Evolutionary conservation across 2,113 vertebrate species (phyloP).

Genomic region (Silurus asotus): DNA sequence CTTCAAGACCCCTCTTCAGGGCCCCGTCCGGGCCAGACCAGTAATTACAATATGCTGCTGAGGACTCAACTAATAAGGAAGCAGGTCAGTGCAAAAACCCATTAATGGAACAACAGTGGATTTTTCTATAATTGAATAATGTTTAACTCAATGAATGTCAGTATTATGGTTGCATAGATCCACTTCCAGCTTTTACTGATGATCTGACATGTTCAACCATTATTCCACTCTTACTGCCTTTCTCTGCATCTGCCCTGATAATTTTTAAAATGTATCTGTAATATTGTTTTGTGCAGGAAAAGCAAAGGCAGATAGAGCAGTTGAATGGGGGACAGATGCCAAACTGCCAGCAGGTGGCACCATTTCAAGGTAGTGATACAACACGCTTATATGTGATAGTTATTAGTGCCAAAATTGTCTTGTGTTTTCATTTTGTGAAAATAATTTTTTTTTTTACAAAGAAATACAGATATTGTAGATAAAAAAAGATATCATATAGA

Average conservation of each 20-base stretch:
- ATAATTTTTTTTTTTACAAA: background rate
- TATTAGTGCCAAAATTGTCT: background rate
- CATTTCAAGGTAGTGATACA: conserved; percentile 79
- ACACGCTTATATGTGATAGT: background rate
- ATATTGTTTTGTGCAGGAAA: conserved; percentile 74
- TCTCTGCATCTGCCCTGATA: background rate
- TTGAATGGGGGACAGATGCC: conserved; percentile 63
- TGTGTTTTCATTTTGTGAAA: background rate
- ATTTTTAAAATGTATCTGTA: background rate
- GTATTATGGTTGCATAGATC: background rate
- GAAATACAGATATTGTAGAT: background rate
- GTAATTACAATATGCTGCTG: conserved; percentile 72
- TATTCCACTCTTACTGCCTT: background rate
- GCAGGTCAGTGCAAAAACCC: conserved; percentile 35
- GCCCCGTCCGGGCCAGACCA: conserved; percentile 61
- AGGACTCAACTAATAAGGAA: conserved; percentile 75
- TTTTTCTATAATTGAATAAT: background rate
- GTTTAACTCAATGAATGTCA: background rate
- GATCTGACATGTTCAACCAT: background rate
- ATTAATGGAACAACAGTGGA: background rate
- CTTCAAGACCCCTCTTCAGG: conserved; percentile 71
- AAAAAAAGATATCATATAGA: background rate
- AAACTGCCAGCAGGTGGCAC: conserved; percentile 76
- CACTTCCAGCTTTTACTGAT: background rate
- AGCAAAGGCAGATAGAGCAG: conserved; percentile 76